Evolutionary conservation across 2,113 vertebrate genomes (phyloP).

Genomic region (Corythaixoides concolor): DNA sequence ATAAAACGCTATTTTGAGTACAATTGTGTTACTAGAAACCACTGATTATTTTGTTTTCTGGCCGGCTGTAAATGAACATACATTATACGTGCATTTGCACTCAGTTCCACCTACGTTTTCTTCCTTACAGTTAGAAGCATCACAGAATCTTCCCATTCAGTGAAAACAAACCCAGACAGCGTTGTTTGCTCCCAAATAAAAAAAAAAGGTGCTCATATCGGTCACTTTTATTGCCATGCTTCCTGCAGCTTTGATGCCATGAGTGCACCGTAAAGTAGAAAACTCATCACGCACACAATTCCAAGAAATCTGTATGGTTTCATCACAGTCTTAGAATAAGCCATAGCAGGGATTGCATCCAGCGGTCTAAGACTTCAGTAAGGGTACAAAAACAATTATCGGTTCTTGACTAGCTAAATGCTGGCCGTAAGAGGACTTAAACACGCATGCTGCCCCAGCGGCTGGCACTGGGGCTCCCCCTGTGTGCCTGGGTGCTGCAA

Average conservation of each 20-base stretch:
- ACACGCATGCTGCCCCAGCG: fast-evolving
- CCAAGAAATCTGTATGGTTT: not conserved
- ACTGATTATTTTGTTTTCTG: not conserved
- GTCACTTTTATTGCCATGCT: not conserved
- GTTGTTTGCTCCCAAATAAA: not conserved
- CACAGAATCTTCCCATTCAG: not conserved
- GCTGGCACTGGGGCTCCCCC: not conserved
- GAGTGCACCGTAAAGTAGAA: not conserved
- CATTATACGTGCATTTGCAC: not conserved
- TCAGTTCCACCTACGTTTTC: not conserved
- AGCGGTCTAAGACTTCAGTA: not conserved
- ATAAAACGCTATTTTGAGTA: not conserved
- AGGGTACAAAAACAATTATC: not conserved
- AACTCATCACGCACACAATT: not conserved
- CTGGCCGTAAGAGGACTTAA: not conserved
- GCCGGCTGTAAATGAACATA: slow-evolving; percentile 3
- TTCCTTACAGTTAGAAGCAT: not conserved
- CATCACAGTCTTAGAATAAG: not conserved
- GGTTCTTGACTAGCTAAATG: not conserved
- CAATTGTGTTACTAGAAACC: slow-evolving; percentile 4
- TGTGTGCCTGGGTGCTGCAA: not conserved
- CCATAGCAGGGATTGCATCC: not conserved
- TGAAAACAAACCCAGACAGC: not conserved
- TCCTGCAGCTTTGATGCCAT: not conserved
- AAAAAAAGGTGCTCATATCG: not conserved